Conservation (phyloP, 2,113 vertebrate genomes). For the Bothrops jararaca region DNA sequence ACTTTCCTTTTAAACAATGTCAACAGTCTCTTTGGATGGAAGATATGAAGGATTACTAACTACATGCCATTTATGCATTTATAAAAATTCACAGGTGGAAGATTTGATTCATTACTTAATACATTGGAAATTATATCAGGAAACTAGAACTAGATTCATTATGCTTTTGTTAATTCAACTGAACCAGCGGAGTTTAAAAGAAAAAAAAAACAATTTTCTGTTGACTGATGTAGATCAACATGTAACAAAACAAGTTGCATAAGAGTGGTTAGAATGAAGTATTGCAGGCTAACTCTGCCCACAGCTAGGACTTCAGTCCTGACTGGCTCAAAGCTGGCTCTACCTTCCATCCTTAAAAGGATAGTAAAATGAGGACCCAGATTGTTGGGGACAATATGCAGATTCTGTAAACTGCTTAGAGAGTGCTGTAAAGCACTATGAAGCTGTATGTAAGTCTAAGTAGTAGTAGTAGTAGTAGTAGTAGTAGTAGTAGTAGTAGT, state of each 20-base stretch:
- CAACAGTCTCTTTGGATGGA: background rate
- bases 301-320: background rate
- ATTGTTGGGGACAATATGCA: background rate
- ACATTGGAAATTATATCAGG: background rate
- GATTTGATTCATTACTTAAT: background rate
- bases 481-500: too few relatives aligned
- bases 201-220: background rate
- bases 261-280: background rate
- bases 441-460: background rate
- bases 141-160: background rate
- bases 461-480: too few relatives aligned
- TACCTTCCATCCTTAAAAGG: background rate
- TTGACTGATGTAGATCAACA: background rate
- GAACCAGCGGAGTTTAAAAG: background rate
- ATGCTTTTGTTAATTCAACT: background rate
- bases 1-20: background rate
- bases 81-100: background rate
- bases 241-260: background rate
- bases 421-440: background rate
- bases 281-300: background rate
- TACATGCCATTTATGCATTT: background rate
- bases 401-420: background rate
- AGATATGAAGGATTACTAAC: background rate
- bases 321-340: background rate
- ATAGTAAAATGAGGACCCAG: background rate